phyloP scores from a whole-genome alignment of 1,140 invertebrate species.

The Habropoda laboriosa region DNA sequence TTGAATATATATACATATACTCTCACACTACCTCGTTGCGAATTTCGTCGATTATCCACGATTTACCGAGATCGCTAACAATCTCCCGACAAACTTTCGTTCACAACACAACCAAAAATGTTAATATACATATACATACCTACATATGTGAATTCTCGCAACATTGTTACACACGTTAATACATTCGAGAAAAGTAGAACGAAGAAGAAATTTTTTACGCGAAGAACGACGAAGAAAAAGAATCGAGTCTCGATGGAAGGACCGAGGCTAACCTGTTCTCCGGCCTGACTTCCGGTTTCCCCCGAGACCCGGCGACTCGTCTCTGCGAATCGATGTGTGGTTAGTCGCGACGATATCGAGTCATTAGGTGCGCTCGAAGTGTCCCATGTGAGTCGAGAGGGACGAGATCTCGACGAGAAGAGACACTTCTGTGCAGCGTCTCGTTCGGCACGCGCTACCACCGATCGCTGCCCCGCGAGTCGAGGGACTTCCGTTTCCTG shows the following conservation, averaged over 20 bases:
- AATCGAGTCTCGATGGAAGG: not conserved
- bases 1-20: too few relatives aligned
- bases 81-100: too few relatives aligned
- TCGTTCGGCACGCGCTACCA: constrained; percentile 27
- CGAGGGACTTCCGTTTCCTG: constrained; percentile 2
- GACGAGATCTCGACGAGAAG: constrained; percentile 17
- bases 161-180: not conserved
- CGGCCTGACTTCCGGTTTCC: constrained; percentile 62
- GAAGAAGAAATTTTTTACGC: too few relatives aligned
- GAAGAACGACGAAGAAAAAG: too few relatives aligned
- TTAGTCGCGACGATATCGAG: constrained; percentile 57
- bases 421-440: constrained; percentile 18
- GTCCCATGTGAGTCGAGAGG: constrained; percentile 30
- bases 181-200: too few relatives aligned
- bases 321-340: constrained; percentile 54
- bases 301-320: constrained; percentile 47
- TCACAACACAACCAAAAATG: too few relatives aligned
- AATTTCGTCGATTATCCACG: not conserved
- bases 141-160: too few relatives aligned
- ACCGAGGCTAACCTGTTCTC: not conserved
- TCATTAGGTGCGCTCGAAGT: constrained; percentile 41
- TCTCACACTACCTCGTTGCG: not conserved
- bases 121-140: too few relatives aligned
- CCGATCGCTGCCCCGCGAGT: not conserved
- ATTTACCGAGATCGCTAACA: too few relatives aligned